Evolutionary conservation across 2,888 invertebrate species (phyloP).

Genomic region (Ypsolopha scabrella): DNA sequence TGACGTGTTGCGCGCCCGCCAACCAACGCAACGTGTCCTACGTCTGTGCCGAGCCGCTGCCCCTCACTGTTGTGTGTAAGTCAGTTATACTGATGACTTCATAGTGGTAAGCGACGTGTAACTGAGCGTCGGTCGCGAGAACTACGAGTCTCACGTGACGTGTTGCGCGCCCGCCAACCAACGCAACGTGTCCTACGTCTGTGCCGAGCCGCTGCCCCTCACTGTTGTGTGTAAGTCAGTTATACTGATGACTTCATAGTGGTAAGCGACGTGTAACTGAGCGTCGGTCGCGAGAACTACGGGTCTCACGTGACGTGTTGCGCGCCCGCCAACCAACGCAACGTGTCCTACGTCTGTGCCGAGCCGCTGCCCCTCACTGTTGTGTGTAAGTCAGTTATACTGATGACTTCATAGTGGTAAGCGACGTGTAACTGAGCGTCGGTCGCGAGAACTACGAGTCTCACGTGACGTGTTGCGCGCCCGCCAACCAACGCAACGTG

Average conservation of each 20-base stretch:
- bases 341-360: constrained; percentile 31
- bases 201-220: constrained; percentile 42
- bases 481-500: constrained; percentile 24
- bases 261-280: constrained; percentile 39
- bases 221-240: constrained; percentile 41
- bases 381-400: constrained; percentile 31
- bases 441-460: constrained; percentile 42
- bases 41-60: constrained; percentile 39
- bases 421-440: constrained; percentile 36
- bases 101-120: constrained; percentile 46
- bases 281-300: constrained; percentile 33
- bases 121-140: constrained; percentile 27
- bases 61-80: constrained; percentile 48
- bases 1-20: constrained; percentile 52
- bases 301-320: constrained; percentile 53
- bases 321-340: constrained; percentile 32
- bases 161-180: constrained; percentile 45
- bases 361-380: constrained; percentile 40
- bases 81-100: constrained; percentile 21
- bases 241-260: constrained; percentile 32
- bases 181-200: constrained; percentile 24
- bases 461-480: constrained; percentile 49
- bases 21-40: constrained; percentile 22
- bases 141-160: constrained; percentile 47
- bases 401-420: constrained; percentile 40